Evolutionary conservation across 2,888 invertebrate genomes (phyloP), one percentile per base, ranked within the genome.

Genomic region (Drosophila anomelani): DNA sequence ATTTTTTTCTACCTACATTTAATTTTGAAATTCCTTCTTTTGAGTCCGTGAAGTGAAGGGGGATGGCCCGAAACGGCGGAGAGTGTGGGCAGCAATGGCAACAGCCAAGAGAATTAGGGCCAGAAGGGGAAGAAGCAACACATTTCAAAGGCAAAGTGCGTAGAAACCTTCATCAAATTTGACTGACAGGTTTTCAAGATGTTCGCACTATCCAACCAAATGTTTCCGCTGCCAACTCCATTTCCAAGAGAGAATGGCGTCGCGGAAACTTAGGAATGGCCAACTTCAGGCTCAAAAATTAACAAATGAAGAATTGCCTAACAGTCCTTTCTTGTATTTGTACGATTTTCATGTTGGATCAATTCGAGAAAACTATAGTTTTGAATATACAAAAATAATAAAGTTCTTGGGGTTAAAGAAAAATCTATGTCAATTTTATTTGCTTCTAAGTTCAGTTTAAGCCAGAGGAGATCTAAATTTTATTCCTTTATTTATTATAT

Each of bases 161-260:
- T 82, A 76, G 77, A 76, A 85, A 91, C 91, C 91, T 91, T 89
- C 89, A 88, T 91, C 92, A 92, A 91, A 89, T 80, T 83, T 82
- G 88, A 88, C 84, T 86, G 92, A 91, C 92, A 91, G 92, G 90
- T 89, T 90, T 91, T 91, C 86, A 90, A 91, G 89, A 91, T 87
- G 91, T 91, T 91, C 90, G 88, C 91, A 91, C 89, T 85, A 76
- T 67, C 75, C 69, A 83, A 62, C 71, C 66, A 76, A 79, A 78
- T 62, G 81, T 72, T 68, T 79, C 67, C 61, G 41, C 55, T 53
- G 47, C 59, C 34, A 71, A 81, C 84, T 86, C 79, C 76, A 78
- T 60, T 78, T 88, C 66, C 77, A 34, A 4, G 62, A 63, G 64
- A 72, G 15, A 46, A 32, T 12, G 36, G 9, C 23, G n/a, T 15